Base-by-base conservation (phyloP, 2,113 vertebrate species). In the Rhea americana region DNA sequence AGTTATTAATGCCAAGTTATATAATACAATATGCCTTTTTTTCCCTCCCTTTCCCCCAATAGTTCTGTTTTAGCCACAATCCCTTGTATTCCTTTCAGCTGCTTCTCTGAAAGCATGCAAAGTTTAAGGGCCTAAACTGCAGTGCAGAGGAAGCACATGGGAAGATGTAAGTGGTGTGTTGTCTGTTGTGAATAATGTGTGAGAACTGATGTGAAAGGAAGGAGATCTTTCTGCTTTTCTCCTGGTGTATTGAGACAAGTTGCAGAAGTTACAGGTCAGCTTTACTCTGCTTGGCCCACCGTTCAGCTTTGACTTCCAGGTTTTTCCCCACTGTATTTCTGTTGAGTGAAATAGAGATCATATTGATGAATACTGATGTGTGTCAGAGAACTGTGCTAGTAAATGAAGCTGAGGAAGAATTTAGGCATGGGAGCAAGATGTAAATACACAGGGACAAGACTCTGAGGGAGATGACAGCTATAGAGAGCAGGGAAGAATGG, bases 101-200 rank as follows among this genome's bases (percentile, higher is more conserved):
- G 24, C 50, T 37, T 35, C 37, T 89, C 76, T n/a, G 30, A 48
- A 67, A 86, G 37, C 11, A 22, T 8, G 66, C 65, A 20, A 66
- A 67, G 39, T 74, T 95, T 28, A 32, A 2, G 41, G 71, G 18
- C 48, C 17, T 71, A 89, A 37, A 13, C 81, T 35, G 17, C n/a
- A 81, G 55, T 41, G 50, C 56, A 71, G 80, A 77, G 56, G 48
- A 58, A 39, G 73, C 43, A 78, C 0, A 18, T 76, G 62, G 81
- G 73, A 84, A 83, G 80, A 50, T 75, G 73, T 43, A 81, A 43
- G 73, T 85, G 51, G 37, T 83, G 4, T 61, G 66, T 91, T 61
- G 66, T 91, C 63, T 82, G 51, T 63, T 80, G 67, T 30, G 50
- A 77, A 41, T 80, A 32, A 32, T 70, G 89, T 74, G 11, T 82